Evolutionary conservation across 2,797 vertebrate species (phyloP), one percentile per base, ranked within the genome.

Genomic region (Semaprochilodus insignis): DNA sequence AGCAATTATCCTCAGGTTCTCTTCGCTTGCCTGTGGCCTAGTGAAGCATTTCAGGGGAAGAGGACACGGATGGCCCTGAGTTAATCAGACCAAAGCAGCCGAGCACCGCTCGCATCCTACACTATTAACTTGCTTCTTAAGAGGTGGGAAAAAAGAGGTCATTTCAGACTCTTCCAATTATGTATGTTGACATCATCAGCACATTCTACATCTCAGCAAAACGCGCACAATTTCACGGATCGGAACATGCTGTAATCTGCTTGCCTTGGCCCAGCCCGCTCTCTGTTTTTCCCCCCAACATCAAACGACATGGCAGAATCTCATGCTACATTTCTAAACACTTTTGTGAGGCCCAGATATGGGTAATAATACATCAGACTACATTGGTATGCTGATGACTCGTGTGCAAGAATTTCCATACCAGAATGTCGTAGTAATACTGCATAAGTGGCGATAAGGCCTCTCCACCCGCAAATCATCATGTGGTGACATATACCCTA

Each of bases 291-390:
- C 23, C 40, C 4, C 40, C 2, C 21, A 69, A 6, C n/a, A 69
- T 70, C 67, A 44, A 70, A 70, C 40, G 10, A 44, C 34, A 48
- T 44, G 44, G 40, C 13, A 71, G 69, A 71, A 71, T 51, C 69
- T n/a, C n/a, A 51, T 71, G n/a, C 69, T 71, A 71, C 36, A 51
- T 71, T 71, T 71, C 65, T 40, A 67, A 67, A 34, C 65, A 40
- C 31, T 71, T 51, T 71, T 71, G 36, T 71, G 69, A 70, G 69
- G 10, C 8, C 67, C 44, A 23, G 69, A 71, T 71, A 71, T 48
- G 40, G 21, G 13, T 4, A 48, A 71, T 67, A 59, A 55, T 15
- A 55, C 40, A 71, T 48, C 40, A 71, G 51, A 51, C 40, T 51
- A n/a, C 69, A 71, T 48, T 48, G 13, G 13, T 48, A 51, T 71